A percentile compares a stretch with the other conserved stretches of the same genome.
These are phyloP conservation scores for Xestobium rufovillosum DNA, from an alignment of 2,888 invertebrate species.

Conservation along the genomic window DNA sequence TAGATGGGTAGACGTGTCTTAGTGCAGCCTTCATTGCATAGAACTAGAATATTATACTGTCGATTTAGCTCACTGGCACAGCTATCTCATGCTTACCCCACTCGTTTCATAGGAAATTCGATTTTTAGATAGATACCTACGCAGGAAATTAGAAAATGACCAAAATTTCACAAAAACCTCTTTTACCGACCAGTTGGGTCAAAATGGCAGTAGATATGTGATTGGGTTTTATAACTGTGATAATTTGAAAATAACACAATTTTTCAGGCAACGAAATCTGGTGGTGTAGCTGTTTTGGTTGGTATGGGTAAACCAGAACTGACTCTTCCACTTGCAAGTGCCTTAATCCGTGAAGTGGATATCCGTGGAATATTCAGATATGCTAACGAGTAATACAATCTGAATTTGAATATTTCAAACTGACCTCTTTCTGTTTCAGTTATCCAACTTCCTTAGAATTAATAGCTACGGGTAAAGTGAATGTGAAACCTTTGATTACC, in stretches of 20 bases:
- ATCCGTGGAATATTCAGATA: conserved; percentile 91
- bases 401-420: conserved; percentile 5
- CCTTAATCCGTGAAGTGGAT: conserved; percentile 80
- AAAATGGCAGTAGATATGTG: not conserved
- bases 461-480: conserved; percentile 66
- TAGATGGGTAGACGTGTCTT: no score
- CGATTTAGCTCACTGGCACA: no score
- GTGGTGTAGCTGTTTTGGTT: conserved; percentile 79
- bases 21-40: no score
- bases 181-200: no score
- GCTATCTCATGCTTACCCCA: no score
- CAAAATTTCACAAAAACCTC: no score
- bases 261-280: conserved; percentile 74
- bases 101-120: no score
- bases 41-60: no score
- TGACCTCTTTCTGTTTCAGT: conserved; percentile 43
- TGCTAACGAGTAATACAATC: conserved; percentile 66
- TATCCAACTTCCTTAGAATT: conserved; percentile 72
- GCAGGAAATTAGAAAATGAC: no score
- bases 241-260: no score
- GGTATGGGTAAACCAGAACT: conserved; percentile 79
- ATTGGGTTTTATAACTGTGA: not conserved
- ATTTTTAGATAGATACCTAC: no score
- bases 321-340: conserved; percentile 73
- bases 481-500: conserved; percentile 76